These are phyloP conservation scores for Nomada hirtipes DNA, from an alignment of 2,888 invertebrate genomes.

Conservation along the genomic window DNA sequence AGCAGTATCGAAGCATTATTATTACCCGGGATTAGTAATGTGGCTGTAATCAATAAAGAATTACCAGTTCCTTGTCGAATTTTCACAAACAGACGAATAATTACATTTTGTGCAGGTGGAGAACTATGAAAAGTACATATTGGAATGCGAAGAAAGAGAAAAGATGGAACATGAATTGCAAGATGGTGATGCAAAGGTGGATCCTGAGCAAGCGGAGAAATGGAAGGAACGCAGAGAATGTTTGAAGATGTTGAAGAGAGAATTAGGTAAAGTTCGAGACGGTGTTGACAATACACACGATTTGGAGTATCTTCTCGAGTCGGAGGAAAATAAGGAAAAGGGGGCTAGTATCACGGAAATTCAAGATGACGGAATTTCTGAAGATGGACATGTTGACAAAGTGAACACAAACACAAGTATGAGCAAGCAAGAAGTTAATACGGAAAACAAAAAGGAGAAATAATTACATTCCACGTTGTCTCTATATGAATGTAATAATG, in stretches of 20 bases:
- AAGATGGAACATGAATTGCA: constrained; percentile 43
- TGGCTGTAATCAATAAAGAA: too few species aligned
- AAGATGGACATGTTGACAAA: constrained; percentile 1
- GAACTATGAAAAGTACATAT: constrained; percentile 79
- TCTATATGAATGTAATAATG: constrained; percentile 1
- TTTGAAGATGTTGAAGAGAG: constrained; percentile 80
- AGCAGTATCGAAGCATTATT: too few species aligned
- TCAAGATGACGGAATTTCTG: constrained; percentile 19
- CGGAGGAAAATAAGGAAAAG: constrained; percentile 77
- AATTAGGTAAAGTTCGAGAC: constrained; percentile 78
- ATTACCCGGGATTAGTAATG: too few species aligned
- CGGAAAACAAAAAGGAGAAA: constrained; percentile 52
- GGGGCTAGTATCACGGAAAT: constrained; percentile 75
- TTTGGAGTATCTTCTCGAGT: constrained; percentile 78
- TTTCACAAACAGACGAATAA: too few species aligned
- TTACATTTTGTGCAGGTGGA: constrained; percentile 70
- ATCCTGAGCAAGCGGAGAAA: constrained; percentile 64
- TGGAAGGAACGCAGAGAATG: constrained; percentile 82
- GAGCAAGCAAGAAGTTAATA: neutral
- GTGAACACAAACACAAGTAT: neutral
- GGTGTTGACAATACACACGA: constrained; percentile 80
- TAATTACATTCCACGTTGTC: constrained; percentile 12
- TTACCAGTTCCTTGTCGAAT: too few species aligned
- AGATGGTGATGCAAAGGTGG: constrained; percentile 35
- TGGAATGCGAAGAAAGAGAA: constrained; percentile 80